phyloP scores from a whole-genome alignment of 1,140 invertebrate species.

The Plectrocnemia conspersa region DNA sequence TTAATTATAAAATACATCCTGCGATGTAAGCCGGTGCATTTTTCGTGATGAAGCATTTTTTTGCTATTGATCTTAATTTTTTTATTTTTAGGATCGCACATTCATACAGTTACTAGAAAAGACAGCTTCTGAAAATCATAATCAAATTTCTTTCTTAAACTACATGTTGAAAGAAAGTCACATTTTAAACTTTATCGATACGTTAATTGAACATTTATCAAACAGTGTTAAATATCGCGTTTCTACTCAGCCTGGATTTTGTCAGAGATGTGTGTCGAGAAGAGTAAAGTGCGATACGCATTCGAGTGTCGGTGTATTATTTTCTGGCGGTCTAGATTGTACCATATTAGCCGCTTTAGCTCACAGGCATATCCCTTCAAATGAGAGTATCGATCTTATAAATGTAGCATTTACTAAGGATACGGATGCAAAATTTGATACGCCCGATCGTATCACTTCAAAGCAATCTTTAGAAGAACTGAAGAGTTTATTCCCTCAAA shows the following conservation, averaged over 20 bases:
- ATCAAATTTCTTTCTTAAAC: constrained; percentile 42
- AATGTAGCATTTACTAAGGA: constrained; percentile 89
- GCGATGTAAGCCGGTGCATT: too few relatives aligned
- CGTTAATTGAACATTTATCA: constrained; percentile 55
- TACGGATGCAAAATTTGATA: constrained; percentile 53
- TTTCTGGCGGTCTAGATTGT: constrained; percentile 95
- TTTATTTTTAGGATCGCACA: constrained; percentile 44
- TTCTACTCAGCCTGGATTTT: constrained; percentile 59
- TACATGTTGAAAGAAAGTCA: constrained; percentile 42
- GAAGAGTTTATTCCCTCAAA: constrained; percentile 59
- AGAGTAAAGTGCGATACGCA: constrained; percentile 49
- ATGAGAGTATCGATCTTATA: constrained; percentile 84
- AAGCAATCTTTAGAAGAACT: constrained; percentile 70
- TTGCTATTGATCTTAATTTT: too few relatives aligned
- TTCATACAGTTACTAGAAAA: constrained; percentile 42
- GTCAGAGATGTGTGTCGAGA: constrained; percentile 57
- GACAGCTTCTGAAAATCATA: constrained; percentile 34
- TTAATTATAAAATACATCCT: too few relatives aligned
- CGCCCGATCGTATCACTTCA: constrained; percentile 80
- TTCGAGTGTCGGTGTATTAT: constrained; percentile 78
- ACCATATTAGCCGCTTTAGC: constrained; percentile 78
- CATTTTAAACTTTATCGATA: constrained; percentile 44
- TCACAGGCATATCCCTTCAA: constrained; percentile 63
- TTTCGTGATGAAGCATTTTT: too few relatives aligned
- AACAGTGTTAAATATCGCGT: constrained; percentile 62